Conservation (phyloP, 2,797 vertebrate genomes). For the Borostomias antarcticus region DNA sequence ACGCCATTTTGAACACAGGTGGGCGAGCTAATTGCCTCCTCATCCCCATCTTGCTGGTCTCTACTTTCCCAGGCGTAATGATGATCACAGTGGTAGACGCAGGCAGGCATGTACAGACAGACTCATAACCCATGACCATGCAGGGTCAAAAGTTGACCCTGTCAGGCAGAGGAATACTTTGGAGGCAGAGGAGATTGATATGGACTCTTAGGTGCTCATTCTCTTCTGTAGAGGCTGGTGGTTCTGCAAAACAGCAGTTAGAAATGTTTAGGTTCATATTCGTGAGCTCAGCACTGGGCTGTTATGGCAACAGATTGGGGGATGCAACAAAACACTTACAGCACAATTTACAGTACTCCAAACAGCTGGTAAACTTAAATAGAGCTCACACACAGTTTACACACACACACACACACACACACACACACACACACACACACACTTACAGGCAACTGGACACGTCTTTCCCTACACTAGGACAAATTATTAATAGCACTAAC, state of each 20-base stretch:
- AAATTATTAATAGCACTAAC: slow-evolving; percentile 44
- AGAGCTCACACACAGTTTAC: too few relatives aligned
- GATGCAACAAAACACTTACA: slow-evolving; percentile 66
- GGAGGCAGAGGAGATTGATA: slow-evolving; percentile 39
- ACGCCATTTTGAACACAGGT: not conserved
- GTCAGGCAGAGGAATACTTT: slow-evolving; percentile 31
- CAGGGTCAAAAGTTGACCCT: slow-evolving; percentile 33
- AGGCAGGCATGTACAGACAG: slow-evolving; percentile 23
- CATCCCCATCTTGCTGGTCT: slow-evolving; percentile 21
- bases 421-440: slow-evolving; percentile 11
- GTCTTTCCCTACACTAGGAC: slow-evolving; percentile 19
- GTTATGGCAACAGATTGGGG: slow-evolving; percentile 66
- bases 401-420: slow-evolving; percentile 48
- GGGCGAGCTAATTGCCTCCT: not conserved
- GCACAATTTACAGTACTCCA: slow-evolving; percentile 47
- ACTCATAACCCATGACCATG: slow-evolving; percentile 39
- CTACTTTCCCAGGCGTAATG: slow-evolving; percentile 17
- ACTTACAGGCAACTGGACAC: slow-evolving; percentile 13
- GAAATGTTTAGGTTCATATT: slow-evolving; percentile 11
- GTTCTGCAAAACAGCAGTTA: not conserved
- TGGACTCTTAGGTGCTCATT: slow-evolving; percentile 33
- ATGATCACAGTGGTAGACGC: slow-evolving; percentile 3
- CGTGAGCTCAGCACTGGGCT: slow-evolving; percentile 67
- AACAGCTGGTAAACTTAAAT: slow-evolving; percentile 58
- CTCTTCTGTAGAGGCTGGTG: slow-evolving; percentile 21